Evolutionary conservation across 2,888 invertebrate genomes (phyloP), one percentile per base, ranked within the genome.

Genomic region (Sinohyriopsis cumingii): DNA sequence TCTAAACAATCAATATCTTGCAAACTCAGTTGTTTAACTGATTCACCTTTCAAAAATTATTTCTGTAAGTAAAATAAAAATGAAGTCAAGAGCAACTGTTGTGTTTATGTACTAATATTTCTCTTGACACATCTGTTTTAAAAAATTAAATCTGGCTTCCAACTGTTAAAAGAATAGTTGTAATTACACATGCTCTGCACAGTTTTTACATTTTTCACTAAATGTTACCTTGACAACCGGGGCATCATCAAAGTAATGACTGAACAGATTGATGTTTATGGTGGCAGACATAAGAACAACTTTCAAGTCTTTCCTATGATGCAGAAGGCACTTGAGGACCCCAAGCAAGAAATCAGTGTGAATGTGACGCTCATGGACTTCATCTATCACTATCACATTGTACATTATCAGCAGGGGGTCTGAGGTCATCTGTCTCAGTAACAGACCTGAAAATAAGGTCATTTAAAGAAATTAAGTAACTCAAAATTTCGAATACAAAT

Each of bases 221-320:
- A 56, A 54, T 33, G 80, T 83, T 87, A 94, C 95, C 92, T 96
- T 94, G 81, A 97, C 93, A 65, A 96, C 93, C 71, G 94, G 94
- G 60, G 96, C 95, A 60, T 94, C 92, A 87, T 96, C 95, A 85
- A 99, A 99, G 89, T 97, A 99, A 79, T 93, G 92, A 76, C 94
- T 93, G 90, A 99, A 99, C n/a, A 99, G 91, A 79, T 96, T 93
- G 45, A 99, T 94, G 91, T 99, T 99, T 70, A 99, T 99, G 0
- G 99, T 99, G 20, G 99, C 99, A 0, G 98, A 98, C 99, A 99
- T 99, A 0, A 99, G 93, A 18, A 92, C 89, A 20, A 98, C 90
- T 90, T 98, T 98, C 28, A 99, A 92, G 84, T 97, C 87, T 12
- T 82, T 78, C 64, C 95, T 92, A 84, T 95, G 95, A 82, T 94